phyloP scores from a whole-genome alignment of 2,797 vertebrate genomes.

The Anabacerthia variegaticeps region DNA sequence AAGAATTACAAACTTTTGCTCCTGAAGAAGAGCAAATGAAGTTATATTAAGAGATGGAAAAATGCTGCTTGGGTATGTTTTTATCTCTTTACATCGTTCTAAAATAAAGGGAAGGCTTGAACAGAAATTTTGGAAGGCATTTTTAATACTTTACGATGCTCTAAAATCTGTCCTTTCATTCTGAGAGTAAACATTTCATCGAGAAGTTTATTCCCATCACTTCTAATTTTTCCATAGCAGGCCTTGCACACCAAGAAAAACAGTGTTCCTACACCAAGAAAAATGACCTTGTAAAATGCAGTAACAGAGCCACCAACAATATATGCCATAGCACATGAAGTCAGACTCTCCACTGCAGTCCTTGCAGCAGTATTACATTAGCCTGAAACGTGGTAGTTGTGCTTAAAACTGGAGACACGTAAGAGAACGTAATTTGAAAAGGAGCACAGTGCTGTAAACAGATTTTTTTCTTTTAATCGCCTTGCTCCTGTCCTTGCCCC shows the following conservation, averaged over 20 bases:
- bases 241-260: constrained; percentile 47
- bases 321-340: not conserved
- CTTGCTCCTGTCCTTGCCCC: not conserved
- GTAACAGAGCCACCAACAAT: constrained; percentile 40
- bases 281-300: constrained; percentile 21
- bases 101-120: not conserved
- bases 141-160: not conserved
- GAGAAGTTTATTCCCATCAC: not conserved
- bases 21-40: not conserved
- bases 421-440: not conserved
- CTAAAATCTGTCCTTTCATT: not conserved
- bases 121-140: not conserved
- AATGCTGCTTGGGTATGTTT: not conserved
- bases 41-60: not conserved
- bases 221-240: constrained; percentile 26
- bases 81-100: not conserved
- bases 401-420: not conserved
- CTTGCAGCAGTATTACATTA: not conserved
- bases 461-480: not conserved
- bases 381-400: not conserved
- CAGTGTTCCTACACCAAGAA: constrained; percentile 19
- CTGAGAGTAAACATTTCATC: not conserved
- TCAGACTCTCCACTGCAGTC: not conserved
- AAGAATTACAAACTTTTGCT: not conserved
- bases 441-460: not conserved